Percentiles rank a stretch among this genome's conserved stretches.
These are phyloP conservation scores for Rutilus rutilus DNA, from an alignment of 2,113 vertebrate species.

Conservation along the genomic window DNA sequence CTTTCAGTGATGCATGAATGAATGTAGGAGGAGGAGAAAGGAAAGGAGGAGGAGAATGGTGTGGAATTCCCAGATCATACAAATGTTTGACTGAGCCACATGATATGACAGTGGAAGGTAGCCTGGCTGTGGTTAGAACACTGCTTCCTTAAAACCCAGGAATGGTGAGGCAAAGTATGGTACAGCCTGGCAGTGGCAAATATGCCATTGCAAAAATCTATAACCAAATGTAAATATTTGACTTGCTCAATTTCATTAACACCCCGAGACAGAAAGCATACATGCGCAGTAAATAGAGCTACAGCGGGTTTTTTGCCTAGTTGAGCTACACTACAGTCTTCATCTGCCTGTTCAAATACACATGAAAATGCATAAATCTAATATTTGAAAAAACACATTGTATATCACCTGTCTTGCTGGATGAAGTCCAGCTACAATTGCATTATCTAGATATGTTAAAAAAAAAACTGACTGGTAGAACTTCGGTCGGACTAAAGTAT, in stretches of 20 bases:
- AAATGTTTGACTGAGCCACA: conserved; percentile 29
- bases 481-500: too few species aligned
- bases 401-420: not conserved
- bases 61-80: conserved; percentile 12
- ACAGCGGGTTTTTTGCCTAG: not conserved
- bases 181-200: not conserved
- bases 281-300: not conserved
- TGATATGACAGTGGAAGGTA: not conserved
- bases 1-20: conserved; percentile 42
- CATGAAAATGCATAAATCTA: not conserved
- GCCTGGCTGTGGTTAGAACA: not conserved
- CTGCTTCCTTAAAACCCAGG: not conserved
- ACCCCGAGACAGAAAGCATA: not conserved
- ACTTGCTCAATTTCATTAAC: conserved; percentile 13
- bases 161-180: not conserved
- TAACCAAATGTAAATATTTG: not conserved
- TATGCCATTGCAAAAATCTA: not conserved
- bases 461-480: not conserved
- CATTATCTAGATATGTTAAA: not conserved
- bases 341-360: not conserved
- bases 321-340: not conserved
- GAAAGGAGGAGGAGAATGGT: not conserved
- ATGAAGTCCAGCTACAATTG: not conserved
- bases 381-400: not conserved
- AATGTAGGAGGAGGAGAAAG: conserved; percentile 18